These are phyloP conservation scores for Xerus inauris DNA, from an alignment of 2,113 vertebrate species.

Conservation along the genomic window DNA sequence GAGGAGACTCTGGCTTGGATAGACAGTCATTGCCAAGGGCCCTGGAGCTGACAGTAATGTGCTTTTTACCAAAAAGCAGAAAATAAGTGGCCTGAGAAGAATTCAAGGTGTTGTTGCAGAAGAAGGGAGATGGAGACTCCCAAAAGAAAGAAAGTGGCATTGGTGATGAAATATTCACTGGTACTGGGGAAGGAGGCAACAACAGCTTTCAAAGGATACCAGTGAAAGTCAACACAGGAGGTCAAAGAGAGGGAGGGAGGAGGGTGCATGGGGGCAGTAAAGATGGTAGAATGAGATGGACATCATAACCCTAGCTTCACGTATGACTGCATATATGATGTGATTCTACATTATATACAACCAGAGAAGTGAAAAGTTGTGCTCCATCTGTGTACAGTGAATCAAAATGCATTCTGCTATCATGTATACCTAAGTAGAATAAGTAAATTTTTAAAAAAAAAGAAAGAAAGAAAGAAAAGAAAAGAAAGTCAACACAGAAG, in stretches of 20 bases:
- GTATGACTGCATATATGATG: too few species aligned
- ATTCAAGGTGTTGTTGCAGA: background rate
- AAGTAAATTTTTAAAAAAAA: too few species aligned
- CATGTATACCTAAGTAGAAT: too few species aligned
- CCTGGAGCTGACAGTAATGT: background rate
- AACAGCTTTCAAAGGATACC: background rate
- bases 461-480: too few species aligned
- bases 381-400: too few species aligned
- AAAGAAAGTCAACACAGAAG: background rate
- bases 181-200: background rate
- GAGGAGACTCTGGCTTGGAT: background rate
- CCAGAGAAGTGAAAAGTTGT: too few species aligned
- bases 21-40: background rate
- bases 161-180: background rate
- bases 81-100: background rate
- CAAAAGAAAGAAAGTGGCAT: background rate
- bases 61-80: background rate
- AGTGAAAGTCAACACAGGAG: background rate
- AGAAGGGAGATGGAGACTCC: background rate
- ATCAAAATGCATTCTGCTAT: too few species aligned
- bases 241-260: too few species aligned
- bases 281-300: too few species aligned
- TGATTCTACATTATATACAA: too few species aligned
- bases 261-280: too few species aligned
- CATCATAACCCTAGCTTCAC: too few species aligned